Evolutionary conservation across 2,888 invertebrate species (phyloP).

Genomic region (Limnephilus auricula): DNA sequence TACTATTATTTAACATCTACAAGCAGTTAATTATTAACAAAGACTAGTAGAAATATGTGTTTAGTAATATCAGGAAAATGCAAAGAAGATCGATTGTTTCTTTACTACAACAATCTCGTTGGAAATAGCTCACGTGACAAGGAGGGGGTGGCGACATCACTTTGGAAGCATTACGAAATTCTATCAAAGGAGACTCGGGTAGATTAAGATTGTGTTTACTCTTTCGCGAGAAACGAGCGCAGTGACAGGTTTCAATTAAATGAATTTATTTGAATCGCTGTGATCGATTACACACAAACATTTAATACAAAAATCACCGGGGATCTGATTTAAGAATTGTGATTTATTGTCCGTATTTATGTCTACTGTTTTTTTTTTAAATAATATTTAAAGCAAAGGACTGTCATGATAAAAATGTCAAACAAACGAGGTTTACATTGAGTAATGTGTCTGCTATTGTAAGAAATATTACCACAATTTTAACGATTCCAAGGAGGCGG

Average conservation of each 20-base stretch:
- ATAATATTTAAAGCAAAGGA: neutral
- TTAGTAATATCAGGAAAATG: no score
- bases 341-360: neutral
- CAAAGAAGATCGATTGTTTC: no score
- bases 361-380: neutral
- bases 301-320: no score
- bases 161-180: no score
- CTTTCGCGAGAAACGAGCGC: neutral
- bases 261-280: no score
- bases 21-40: neutral
- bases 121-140: neutral
- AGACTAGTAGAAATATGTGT: neutral
- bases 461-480: no score
- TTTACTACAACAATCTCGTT: no score
- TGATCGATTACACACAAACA: no score
- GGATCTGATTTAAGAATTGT: neutral
- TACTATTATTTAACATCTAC: neutral
- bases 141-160: neutral
- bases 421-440: neutral
- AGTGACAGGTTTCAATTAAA: neutral
- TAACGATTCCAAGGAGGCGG: neutral
- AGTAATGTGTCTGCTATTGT: neutral
- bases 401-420: neutral
- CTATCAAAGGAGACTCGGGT: no score
- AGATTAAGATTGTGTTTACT: no score